A percentile compares a stretch with the other conserved stretches of the same genome.
These are phyloP conservation scores for Danio albolineatus DNA, from an alignment of 2,797 vertebrate species.

Conservation along the genomic window DNA sequence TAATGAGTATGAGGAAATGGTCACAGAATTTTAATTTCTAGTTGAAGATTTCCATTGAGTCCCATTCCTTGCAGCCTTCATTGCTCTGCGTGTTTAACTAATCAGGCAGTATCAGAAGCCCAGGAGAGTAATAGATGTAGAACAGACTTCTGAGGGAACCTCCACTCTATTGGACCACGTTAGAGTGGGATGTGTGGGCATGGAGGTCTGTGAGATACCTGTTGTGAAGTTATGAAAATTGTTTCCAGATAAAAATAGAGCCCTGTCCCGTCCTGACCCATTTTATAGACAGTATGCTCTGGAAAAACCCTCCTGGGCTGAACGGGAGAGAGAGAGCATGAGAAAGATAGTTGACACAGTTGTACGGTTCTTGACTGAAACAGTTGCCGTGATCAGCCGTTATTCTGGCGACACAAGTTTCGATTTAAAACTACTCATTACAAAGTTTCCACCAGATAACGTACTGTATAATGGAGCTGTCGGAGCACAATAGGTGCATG, in stretches of 20 bases:
- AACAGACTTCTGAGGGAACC: conserved; percentile 38
- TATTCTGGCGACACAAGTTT: conserved; percentile 40
- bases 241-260: conserved; percentile 76
- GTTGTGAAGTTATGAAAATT: conserved; percentile 70
- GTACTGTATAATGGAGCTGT: neutral
- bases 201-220: conserved; percentile 55
- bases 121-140: conserved; percentile 22
- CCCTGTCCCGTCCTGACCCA: conserved; percentile 71
- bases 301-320: conserved; percentile 71
- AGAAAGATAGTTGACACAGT: conserved; percentile 49
- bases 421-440: neutral
- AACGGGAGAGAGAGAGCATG: conserved; percentile 26
- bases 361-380: conserved; percentile 57
- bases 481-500: conserved; percentile 14
- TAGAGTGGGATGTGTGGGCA: conserved; percentile 21
- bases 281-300: conserved; percentile 73
- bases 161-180: conserved; percentile 30
- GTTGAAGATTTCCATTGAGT: neutral
- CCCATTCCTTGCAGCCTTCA: neutral
- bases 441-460: conserved; percentile 7
- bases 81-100: neutral
- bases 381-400: conserved; percentile 43
- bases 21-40: neutral
- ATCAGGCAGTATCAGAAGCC: conserved; percentile 4
- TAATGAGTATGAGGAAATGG: neutral